phyloP scores from a whole-genome alignment of 2,888 invertebrate species.

The Melikaiella ostensackeni region DNA sequence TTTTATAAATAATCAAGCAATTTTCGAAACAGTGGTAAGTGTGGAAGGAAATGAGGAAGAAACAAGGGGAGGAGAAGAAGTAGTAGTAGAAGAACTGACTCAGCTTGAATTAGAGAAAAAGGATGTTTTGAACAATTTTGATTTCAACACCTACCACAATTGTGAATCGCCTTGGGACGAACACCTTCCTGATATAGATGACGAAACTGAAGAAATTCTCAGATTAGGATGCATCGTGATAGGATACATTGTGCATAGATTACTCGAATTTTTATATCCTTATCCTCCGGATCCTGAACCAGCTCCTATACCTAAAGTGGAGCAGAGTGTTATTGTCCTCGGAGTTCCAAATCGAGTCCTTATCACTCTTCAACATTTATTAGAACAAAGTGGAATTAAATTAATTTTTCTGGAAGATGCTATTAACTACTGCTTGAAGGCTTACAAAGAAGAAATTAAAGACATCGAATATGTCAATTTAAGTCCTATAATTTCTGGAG shows the following conservation, averaged over 20 bases:
- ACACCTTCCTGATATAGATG: slow-evolving; percentile 77
- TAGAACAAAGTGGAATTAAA: slow-evolving; percentile 76
- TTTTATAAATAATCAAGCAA: slow-evolving; percentile 80
- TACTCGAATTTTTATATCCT: slow-evolving; percentile 75
- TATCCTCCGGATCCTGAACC: slow-evolving; percentile 73
- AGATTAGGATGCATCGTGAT: slow-evolving; percentile 77
- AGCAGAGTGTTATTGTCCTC: slow-evolving; percentile 77
- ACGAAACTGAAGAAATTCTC: slow-evolving; percentile 75
- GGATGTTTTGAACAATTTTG: slow-evolving; percentile 69
- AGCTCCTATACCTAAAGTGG: slow-evolving; percentile 75
- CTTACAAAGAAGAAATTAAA: slow-evolving; percentile 79
- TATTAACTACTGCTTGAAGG: slow-evolving; percentile 80
- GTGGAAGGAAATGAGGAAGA: slow-evolving; percentile 73
- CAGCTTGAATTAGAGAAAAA: slow-evolving; percentile 64
- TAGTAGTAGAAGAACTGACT: slow-evolving; percentile 69
- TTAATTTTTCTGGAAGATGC: slow-evolving; percentile 78
- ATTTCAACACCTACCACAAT: slow-evolving; percentile 80
- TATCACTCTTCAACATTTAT: slow-evolving; percentile 62
- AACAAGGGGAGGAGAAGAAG: slow-evolving; percentile 77
- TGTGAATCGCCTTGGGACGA: slow-evolving; percentile 80
- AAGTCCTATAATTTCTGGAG: background rate
- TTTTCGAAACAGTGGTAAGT: slow-evolving; percentile 77
- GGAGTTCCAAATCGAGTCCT: slow-evolving; percentile 77
- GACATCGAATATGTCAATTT: background rate
- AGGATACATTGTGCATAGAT: slow-evolving; percentile 79